Percentiles rank a stretch among this genome's conserved stretches.
Evolutionary conservation across 2,888 invertebrate genomes (phyloP).

Genomic region (Drosophila fungiperda): DNA sequence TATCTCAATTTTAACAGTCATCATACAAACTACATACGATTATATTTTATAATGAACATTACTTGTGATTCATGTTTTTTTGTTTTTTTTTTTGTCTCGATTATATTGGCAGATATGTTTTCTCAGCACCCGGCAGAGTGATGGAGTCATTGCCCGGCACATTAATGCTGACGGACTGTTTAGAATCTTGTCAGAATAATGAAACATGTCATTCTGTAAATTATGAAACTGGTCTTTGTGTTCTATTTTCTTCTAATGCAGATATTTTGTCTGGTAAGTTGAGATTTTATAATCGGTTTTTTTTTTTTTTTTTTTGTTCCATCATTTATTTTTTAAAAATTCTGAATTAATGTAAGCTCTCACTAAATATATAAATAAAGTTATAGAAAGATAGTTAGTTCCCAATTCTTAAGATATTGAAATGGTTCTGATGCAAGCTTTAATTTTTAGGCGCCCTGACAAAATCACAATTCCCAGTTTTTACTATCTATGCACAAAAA

Average conservation of each 20-base stretch:
- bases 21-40: background rate
- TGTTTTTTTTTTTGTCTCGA: background rate
- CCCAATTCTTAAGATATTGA: background rate
- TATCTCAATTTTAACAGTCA: background rate
- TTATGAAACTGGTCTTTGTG: slow-evolving; percentile 97
- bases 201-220: slow-evolving; percentile 96
- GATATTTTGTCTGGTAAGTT: slow-evolving; percentile 92
- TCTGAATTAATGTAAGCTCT: background rate
- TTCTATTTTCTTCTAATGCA: slow-evolving; percentile 93
- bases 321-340: background rate
- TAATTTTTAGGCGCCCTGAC: slow-evolving; percentile 84
- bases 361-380: background rate
- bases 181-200: slow-evolving; percentile 96
- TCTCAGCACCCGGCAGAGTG: slow-evolving; percentile 93
- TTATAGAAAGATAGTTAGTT: background rate
- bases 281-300: background rate
- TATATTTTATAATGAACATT: background rate
- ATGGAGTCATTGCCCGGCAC: slow-evolving; percentile 96
- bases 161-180: slow-evolving; percentile 96
- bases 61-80: background rate
- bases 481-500: slow-evolving; percentile 98
- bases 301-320: background rate
- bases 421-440: slow-evolving; percentile 1
- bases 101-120: slow-evolving; percentile 88
- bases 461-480: slow-evolving; percentile 95